Conservation (phyloP, 2,113 vertebrate species). For the Nicator chloris region DNA sequence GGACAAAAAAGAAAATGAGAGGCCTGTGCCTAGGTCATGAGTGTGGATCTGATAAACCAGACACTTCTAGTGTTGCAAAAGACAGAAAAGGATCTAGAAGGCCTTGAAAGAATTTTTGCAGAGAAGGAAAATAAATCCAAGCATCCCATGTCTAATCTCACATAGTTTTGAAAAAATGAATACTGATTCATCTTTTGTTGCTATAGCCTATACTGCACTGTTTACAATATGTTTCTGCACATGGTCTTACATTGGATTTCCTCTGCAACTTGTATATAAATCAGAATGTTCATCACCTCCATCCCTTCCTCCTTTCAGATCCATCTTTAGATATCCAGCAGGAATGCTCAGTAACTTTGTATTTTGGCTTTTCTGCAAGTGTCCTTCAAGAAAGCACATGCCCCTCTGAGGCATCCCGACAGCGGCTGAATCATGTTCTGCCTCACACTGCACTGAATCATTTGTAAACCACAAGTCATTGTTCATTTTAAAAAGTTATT, state of each 20-base stretch:
- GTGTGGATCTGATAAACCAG: neutral
- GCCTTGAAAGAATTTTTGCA: neutral
- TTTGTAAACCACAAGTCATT: neutral
- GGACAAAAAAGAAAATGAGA: accelerated
- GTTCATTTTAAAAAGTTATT: neutral
- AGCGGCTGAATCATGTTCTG: neutral
- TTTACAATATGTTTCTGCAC: neutral
- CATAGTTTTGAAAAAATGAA: neutral
- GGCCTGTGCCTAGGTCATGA: neutral
- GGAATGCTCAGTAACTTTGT: neutral
- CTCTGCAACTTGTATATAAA: neutral
- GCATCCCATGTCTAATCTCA: neutral
- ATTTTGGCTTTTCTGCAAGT: neutral
- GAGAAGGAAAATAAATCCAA: neutral
- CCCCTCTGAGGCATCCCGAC: neutral
- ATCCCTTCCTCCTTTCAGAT: neutral
- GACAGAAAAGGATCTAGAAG: neutral
- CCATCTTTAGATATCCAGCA: neutral
- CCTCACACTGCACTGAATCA: neutral
- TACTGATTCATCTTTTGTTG: neutral
- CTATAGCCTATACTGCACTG: neutral
- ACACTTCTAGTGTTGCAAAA: neutral
- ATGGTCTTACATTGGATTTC: neutral
- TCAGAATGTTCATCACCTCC: neutral
- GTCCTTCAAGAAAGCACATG: neutral